Base-by-base conservation (phyloP, 2,113 vertebrate species). In the Perccottus glenii region DNA sequence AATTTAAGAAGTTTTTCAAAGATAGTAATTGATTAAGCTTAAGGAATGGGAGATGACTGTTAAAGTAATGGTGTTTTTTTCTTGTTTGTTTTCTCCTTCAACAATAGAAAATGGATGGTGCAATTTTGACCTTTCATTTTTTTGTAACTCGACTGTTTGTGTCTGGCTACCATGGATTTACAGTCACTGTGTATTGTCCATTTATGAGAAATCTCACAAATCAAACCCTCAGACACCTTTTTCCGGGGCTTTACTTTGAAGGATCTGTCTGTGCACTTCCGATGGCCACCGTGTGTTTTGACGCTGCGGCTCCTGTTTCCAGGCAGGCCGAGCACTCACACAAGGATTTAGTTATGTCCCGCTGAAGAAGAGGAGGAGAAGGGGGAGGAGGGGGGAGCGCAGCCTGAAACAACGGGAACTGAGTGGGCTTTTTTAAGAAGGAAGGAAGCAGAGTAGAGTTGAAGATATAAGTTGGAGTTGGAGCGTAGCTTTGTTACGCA, bases 341-440 rank as follows among this genome's bases (percentile, higher is more conserved):
- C 73, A 70, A 69, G 88, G 89, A 82, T 81, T 87, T 85, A 74
- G 72, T 75, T 78, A 50, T 68, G 74, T 73, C 14, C 75, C 70
- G 82, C 82, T 80, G 85, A 67, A 59, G 59, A 62, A 36, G 73
- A 56, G 15, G 65, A 68, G 36, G 70, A 67, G 63, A 65, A 77
- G 85, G 70, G 67, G 70, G 74, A 51, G 74, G 75, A 36, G 75
- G 60, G 52, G 49, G 49, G 55, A 50, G 55, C 73, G 73, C 70
- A 69, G 68, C 65, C 76, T 67, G 32, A 85, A 87, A 88, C 87
- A 90, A 89, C 88, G 85, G 70, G 84, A 72, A 75, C 73, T 73
- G 48, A 86, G 79, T 36, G 57, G 68, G 12, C 32, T 4, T 47
- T 45, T 42, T 16, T 3, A 0, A 15, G 49, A 8, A 84, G 80